Conservation (phyloP, 2,888 invertebrate genomes). For the Boloria euphrosyne region DNA sequence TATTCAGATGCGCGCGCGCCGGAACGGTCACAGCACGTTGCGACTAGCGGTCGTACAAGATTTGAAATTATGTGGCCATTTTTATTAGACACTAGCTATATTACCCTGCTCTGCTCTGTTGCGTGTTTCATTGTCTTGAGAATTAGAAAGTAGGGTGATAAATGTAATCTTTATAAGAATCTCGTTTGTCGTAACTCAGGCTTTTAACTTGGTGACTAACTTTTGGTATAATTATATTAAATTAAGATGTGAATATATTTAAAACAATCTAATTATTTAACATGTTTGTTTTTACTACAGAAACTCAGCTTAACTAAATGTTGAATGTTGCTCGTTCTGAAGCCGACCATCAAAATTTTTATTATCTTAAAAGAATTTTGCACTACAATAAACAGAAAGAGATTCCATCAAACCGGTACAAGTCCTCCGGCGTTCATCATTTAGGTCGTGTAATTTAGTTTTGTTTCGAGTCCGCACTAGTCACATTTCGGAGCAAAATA, state of each 20-base stretch:
- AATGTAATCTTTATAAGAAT: constrained; percentile 25
- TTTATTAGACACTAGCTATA: constrained; percentile 44
- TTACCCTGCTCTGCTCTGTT: constrained; percentile 44
- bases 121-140: constrained; percentile 39
- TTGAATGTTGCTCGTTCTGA: too few relatives aligned
- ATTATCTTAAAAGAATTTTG: constrained; percentile 3
- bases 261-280: neutral
- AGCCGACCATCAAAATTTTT: neutral
- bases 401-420: constrained; percentile 11
- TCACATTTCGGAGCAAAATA: constrained; percentile 67
- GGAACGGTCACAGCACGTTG: constrained; percentile 77
- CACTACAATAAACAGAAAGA: constrained; percentile 20
- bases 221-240: neutral
- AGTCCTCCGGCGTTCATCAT: constrained; percentile 29
- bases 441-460: constrained; percentile 36
- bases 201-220: constrained; percentile 5
- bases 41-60: constrained; percentile 65
- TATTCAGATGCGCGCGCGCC: constrained; percentile 65
- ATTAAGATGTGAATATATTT: neutral
- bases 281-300: too few relatives aligned
- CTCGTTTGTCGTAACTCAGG: constrained; percentile 14
- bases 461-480: constrained; percentile 51
- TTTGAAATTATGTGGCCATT: constrained; percentile 47
- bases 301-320: too few relatives aligned
- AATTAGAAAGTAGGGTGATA: constrained; percentile 40